These are phyloP conservation scores for Gyrodactylus salaris DNA, from an alignment of 1,140 invertebrate genomes.

Conservation along the genomic window DNA sequence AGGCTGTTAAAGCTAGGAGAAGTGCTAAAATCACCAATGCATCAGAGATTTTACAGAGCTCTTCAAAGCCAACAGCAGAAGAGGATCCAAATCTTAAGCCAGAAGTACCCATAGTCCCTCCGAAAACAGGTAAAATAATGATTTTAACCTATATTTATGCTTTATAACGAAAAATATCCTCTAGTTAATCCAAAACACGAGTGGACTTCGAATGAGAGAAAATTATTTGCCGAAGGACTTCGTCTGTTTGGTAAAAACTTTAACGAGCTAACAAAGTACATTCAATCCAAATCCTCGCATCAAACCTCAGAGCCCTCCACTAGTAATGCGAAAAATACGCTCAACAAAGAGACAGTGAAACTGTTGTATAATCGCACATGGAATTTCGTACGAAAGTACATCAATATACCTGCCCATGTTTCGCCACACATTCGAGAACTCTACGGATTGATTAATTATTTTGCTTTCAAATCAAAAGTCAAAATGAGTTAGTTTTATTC, in stretches of 20 bases:
- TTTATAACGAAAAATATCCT: too few relatives aligned
- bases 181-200: too few relatives aligned
- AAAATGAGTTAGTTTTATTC: too few relatives aligned
- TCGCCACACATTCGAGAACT: background rate
- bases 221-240: background rate
- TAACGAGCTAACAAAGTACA: background rate
- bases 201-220: background rate
- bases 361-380: background rate
- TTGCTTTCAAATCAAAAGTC: background rate
- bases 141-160: background rate
- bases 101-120: background rate
- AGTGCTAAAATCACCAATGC: background rate
- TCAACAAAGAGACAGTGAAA: background rate
- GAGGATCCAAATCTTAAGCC: background rate
- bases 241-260: constrained; percentile 4
- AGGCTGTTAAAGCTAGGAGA: background rate
- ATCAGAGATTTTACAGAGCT: background rate
- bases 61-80: background rate
- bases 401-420: background rate
- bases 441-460: constrained; percentile 1
- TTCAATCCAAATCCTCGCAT: background rate
- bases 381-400: background rate
- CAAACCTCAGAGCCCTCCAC: too few relatives aligned
- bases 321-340: background rate
- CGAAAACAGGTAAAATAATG: too few relatives aligned